Percentiles rank a stretch among this genome's conserved stretches.
phyloP scores from a whole-genome alignment of 2,113 vertebrate species.

The Macheiramphus alcinus region DNA sequence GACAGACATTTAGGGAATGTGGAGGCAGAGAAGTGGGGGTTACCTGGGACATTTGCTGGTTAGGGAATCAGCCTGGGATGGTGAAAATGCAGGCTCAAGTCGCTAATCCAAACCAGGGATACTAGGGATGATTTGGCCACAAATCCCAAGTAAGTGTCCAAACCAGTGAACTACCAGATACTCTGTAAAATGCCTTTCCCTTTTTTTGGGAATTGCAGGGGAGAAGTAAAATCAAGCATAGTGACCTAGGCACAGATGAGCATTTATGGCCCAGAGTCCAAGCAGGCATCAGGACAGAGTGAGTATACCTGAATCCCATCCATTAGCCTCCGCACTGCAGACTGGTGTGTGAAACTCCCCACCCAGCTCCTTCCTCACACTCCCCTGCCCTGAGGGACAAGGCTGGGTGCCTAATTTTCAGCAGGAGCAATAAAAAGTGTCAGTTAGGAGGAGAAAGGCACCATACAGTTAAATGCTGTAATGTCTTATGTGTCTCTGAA shows the following conservation, averaged over 20 bases:
- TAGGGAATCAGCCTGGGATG: not conserved
- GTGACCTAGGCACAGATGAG: not conserved
- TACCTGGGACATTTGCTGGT: not conserved
- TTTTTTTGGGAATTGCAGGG: not conserved
- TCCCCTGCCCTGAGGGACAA: not conserved
- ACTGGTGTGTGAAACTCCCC: not conserved
- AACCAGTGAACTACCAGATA: not conserved
- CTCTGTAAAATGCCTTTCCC: not conserved
- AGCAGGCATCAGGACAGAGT: not conserved
- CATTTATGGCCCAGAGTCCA: not conserved
- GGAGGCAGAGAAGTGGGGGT: not conserved
- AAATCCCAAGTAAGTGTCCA: not conserved
- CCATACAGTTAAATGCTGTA: not conserved
- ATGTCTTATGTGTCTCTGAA: not conserved
- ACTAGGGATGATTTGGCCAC: not conserved
- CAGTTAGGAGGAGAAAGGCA: not conserved
- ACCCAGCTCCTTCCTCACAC: not conserved
- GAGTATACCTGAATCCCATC: not conserved
- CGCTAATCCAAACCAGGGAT: not conserved
- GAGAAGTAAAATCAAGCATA: not conserved
- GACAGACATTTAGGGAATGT: not conserved
- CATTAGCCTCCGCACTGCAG: not conserved
- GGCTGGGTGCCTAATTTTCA: not conserved
- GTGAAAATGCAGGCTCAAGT: not conserved
- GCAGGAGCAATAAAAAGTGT: not conserved